A percentile compares a stretch with the other conserved stretches of the same genome.
These are phyloP conservation scores for Cromileptes altivelis DNA, from an alignment of 2,113 vertebrate genomes.

Conservation along the genomic window DNA sequence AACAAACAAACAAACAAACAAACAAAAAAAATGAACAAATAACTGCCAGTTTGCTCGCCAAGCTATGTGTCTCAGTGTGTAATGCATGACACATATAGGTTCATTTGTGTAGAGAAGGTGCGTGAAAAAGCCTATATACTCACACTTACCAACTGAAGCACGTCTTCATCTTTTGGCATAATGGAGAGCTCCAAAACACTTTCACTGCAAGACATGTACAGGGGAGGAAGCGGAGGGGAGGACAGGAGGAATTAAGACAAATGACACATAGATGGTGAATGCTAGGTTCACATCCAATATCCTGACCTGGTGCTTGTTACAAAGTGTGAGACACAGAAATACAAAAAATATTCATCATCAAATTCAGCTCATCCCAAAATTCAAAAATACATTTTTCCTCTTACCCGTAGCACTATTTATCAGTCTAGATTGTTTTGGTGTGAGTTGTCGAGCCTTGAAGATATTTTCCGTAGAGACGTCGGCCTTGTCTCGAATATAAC, in stretches of 20 bases:
- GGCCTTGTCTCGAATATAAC: too few relatives aligned
- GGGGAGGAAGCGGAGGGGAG: slow-evolving; percentile 19
- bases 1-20: background rate
- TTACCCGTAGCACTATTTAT: too few relatives aligned
- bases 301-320: background rate
- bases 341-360: too few relatives aligned
- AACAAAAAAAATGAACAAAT: background rate
- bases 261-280: background rate
- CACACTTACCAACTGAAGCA: slow-evolving; percentile 96
- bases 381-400: too few relatives aligned
- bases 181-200: slow-evolving; percentile 95
- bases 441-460: too few relatives aligned
- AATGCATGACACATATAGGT: background rate
- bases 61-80: background rate
- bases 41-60: background rate
- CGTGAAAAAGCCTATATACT: slow-evolving; percentile 48
- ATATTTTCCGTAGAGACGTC: too few relatives aligned
- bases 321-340: background rate
- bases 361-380: too few relatives aligned
- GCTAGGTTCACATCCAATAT: background rate
- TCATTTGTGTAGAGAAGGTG: slow-evolving; percentile 18
- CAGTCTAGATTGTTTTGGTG: too few relatives aligned
- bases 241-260: background rate
- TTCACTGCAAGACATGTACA: slow-evolving; percentile 83
- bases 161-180: slow-evolving; percentile 98